These are phyloP conservation scores for Dasyprocta punctata DNA, from an alignment of 2,113 vertebrate species.

Conservation along the genomic window DNA sequence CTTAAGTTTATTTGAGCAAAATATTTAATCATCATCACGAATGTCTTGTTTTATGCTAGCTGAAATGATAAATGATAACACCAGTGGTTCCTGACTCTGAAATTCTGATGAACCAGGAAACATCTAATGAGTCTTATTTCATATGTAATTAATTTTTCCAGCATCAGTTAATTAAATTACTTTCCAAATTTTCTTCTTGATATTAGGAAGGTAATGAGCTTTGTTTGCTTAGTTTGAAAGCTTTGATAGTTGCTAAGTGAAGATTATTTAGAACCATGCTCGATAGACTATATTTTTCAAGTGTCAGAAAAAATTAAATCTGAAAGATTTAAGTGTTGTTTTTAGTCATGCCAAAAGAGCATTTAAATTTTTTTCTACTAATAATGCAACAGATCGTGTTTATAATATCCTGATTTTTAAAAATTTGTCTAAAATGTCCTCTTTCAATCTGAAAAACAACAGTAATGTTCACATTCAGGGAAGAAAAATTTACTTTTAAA, in stretches of 20 bases:
- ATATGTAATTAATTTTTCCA: constrained; percentile 78
- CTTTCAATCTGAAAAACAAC: neutral
- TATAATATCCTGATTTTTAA: neutral
- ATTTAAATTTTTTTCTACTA: constrained; percentile 47
- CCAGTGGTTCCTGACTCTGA: constrained; percentile 71
- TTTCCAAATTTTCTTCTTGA: constrained; percentile 77
- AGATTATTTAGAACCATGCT: constrained; percentile 64
- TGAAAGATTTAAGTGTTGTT: constrained; percentile 41
- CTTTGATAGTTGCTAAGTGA: constrained; percentile 58
- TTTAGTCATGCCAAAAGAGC: constrained; percentile 34
- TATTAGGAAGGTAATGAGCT: constrained; percentile 79
- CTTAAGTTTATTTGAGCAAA: constrained; percentile 61
- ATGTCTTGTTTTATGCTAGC: constrained; percentile 64
- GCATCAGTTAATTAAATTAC: constrained; percentile 83
- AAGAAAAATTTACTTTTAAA: constrained; percentile 54
- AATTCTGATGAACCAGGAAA: constrained; percentile 70
- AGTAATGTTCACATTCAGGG: constrained; percentile 37
- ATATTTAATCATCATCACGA: constrained; percentile 51
- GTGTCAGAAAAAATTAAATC: constrained; percentile 58
- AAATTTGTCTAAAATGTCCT: constrained; percentile 24
- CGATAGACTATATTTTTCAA: constrained; percentile 52
- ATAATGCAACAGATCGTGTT: neutral
- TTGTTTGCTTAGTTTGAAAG: constrained; percentile 82
- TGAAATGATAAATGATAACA: constrained; percentile 63
- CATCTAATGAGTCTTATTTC: constrained; percentile 76